Conservation (phyloP, 2,797 vertebrate species). For the Strix occidentalis region DNA sequence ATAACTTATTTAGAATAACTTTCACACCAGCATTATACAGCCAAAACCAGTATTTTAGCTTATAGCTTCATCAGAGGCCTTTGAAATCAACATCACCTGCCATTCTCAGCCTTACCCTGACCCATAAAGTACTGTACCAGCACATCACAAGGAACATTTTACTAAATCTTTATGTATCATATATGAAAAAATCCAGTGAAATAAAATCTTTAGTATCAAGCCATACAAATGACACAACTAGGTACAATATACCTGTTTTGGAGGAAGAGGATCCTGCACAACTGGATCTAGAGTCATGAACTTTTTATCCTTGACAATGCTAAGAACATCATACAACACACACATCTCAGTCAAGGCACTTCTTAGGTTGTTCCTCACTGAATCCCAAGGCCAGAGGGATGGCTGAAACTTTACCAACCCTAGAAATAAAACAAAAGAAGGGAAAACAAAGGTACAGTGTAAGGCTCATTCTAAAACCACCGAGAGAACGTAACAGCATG, state of each 20-base stretch:
- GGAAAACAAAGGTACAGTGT: rapidly evolving
- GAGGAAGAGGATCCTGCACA: constrained; percentile 84
- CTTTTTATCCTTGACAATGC: constrained; percentile 95
- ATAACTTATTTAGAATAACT: background rate
- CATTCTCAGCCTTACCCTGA: background rate
- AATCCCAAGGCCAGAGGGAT: constrained; percentile 98
- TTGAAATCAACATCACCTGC: background rate
- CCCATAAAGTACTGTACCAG: background rate
- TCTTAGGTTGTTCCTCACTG: constrained; percentile 92
- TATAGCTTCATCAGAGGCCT: background rate
- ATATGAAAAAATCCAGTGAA: rapidly evolving
- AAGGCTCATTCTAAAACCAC: background rate
- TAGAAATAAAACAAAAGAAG: constrained; percentile 36
- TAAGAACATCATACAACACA: constrained; percentile 94
- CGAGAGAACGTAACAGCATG: rapidly evolving
- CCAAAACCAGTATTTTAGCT: background rate
- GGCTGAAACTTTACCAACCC: constrained; percentile 95
- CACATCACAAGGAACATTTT: background rate
- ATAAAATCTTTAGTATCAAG: background rate
- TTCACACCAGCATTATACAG: background rate
- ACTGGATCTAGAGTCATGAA: constrained; percentile 97
- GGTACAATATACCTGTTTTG: constrained; percentile 74
- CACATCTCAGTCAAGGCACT: constrained; percentile 95
- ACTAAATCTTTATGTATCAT: rapidly evolving
- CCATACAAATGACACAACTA: rapidly evolving